Evolutionary conservation across 35 echinoderm and acorn worm genomes (phyloP), one percentile per base, ranked within the genome.

Genomic region (Strongylocentrotus purpuratus): DNA sequence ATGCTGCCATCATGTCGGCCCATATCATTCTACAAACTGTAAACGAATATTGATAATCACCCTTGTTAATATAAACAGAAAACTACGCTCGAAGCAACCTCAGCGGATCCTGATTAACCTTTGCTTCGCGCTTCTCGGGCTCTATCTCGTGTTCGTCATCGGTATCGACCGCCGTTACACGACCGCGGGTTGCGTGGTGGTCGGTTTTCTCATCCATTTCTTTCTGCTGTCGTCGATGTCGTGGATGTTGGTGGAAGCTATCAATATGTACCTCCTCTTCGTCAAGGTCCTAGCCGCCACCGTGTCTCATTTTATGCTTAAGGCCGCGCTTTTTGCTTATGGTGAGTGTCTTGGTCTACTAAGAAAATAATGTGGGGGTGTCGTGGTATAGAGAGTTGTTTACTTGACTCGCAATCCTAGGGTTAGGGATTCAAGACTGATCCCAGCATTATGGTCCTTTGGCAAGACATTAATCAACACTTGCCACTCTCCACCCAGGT

Each of bases 231-330:
- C 98, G 7, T 96, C 98, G 5, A 94, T 99, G 92, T 94, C 89
- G 46, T 99, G 98, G 98, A 99, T 99, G 98, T 94, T 94, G 13
- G 98, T 99, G 25, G 98, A 99, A 88, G 98, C 98, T 46, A 41
- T 94, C 25, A 99, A 99, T 59, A 97, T 99, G 96, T 99, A 99
- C 88, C 96, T 97, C 25, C 95, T 94, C 71, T 94, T 99, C 45
- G 97, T 99, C 22, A 95, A 96, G 85, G 96, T 99, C 31, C 96
- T 99, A 20, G 92, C 97, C 86, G 92, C 94, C 18, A 93, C 87
- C 25, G 95, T 96, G 12, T 96, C 96, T 15, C 33, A 58, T 46
- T 99, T 99, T 55, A 97, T 99, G 94, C 46, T 95, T 11, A 99
- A 99, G 90, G 98, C 96, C 11, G 95, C 95, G n/a, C 41, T 96